phyloP scores from a whole-genome alignment of 1,140 invertebrate species.

The Sycophaga agraensis region DNA sequence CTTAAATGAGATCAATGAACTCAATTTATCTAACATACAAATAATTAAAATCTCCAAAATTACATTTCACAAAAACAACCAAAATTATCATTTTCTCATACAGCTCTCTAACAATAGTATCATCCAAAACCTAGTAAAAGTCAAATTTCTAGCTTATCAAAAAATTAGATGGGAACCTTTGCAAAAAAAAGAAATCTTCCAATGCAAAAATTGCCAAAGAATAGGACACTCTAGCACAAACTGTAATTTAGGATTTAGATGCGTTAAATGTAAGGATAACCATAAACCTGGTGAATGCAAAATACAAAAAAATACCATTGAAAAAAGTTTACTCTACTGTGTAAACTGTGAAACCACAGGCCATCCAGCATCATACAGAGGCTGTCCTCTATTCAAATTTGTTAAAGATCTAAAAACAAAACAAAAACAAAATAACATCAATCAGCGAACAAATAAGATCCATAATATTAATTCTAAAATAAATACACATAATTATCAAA shows the following conservation, averaged over 20 bases:
- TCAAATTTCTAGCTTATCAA: too few species aligned
- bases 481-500: not conserved
- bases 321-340: not conserved
- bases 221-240: too few species aligned
- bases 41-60: too few species aligned
- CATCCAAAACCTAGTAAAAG: not conserved
- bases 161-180: not conserved
- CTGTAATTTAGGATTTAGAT: constrained; percentile 30
- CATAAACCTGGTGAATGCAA: constrained; percentile 23
- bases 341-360: constrained; percentile 11
- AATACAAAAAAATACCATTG: not conserved
- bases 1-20: not conserved
- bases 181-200: not conserved
- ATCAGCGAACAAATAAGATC: not conserved
- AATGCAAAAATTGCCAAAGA: constrained; percentile 9
- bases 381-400: too few species aligned
- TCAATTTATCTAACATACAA: not conserved
- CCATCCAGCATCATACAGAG: too few species aligned
- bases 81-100: not conserved
- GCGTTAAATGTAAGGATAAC: constrained; percentile 23
- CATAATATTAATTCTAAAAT: too few species aligned
- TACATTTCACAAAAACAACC: not conserved
- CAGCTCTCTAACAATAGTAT: not conserved
- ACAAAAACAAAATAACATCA: not conserved
- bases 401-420: not conserved